These are phyloP conservation scores for Euura saliciscinereae DNA, from an alignment of 1,140 invertebrate genomes.

Conservation along the genomic window DNA sequence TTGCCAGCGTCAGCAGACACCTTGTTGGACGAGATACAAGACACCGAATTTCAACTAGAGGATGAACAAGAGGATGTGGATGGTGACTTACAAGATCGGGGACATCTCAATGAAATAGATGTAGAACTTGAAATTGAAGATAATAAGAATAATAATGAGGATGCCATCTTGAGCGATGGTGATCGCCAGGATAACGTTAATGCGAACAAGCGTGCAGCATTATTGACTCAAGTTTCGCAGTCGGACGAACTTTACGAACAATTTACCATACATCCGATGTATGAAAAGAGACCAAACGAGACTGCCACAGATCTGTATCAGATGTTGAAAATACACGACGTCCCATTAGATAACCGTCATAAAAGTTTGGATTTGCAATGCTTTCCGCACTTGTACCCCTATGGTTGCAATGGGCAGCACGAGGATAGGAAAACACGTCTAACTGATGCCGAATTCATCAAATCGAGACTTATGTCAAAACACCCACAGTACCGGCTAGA, in stretches of 20 bases:
- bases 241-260: slow-evolving; percentile 37
- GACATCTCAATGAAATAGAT: neutral
- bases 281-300: slow-evolving; percentile 36
- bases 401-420: slow-evolving; percentile 36
- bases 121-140: neutral
- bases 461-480: slow-evolving; percentile 34
- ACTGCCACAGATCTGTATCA: slow-evolving; percentile 37
- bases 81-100: neutral
- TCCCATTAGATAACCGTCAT: slow-evolving; percentile 29
- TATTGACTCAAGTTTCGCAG: slow-evolving; percentile 31
- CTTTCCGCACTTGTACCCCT: slow-evolving; percentile 42
- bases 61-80: slow-evolving; percentile 1
- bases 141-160: neutral
- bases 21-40: slow-evolving; percentile 5
- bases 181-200: neutral
- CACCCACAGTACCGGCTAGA: slow-evolving; percentile 37
- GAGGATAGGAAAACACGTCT: slow-evolving; percentile 25
- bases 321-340: slow-evolving; percentile 38
- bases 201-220: slow-evolving; percentile 7
- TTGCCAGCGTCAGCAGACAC: slow-evolving; percentile 18
- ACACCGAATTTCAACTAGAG: slow-evolving; percentile 14
- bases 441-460: slow-evolving; percentile 36
- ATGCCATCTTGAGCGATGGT: neutral
- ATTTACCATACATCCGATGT: slow-evolving; percentile 39
- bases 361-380: slow-evolving; percentile 37